phyloP scores from a whole-genome alignment of 2,888 invertebrate genomes.

The Pristionchus mayeri region DNA sequence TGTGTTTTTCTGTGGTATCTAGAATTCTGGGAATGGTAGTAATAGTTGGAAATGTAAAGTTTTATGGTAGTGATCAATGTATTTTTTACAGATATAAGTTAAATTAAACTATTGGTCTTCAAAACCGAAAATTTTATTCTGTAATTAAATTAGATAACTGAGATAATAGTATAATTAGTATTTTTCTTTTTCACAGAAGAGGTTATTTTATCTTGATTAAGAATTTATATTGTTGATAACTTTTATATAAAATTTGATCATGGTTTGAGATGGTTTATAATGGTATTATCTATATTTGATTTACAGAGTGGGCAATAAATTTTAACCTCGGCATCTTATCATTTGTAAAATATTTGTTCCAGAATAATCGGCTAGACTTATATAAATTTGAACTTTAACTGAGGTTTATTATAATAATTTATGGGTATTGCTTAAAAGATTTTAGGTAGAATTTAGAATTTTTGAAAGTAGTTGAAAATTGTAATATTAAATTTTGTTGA shows the following conservation, averaged over 20 bases:
- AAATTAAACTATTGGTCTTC: slow-evolving; percentile 71
- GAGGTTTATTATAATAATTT: slow-evolving; percentile 59
- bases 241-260: slow-evolving; percentile 67
- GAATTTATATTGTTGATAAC: no score
- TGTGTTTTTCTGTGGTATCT: slow-evolving; percentile 68
- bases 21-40: slow-evolving; percentile 66
- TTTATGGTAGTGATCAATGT: slow-evolving; percentile 66
- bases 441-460: slow-evolving; percentile 62
- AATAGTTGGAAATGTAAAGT: slow-evolving; percentile 64
- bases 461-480: slow-evolving; percentile 51
- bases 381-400: slow-evolving; percentile 69
- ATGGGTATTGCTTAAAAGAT: slow-evolving; percentile 52
- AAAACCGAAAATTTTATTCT: slow-evolving; percentile 69
- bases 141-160: no score
- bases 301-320: slow-evolving; percentile 65
- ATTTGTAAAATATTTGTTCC: slow-evolving; percentile 70
- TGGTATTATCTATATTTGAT: slow-evolving; percentile 70
- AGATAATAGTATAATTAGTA: slow-evolving; percentile 69
- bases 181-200: slow-evolving; percentile 66
- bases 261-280: slow-evolving; percentile 66
- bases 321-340: slow-evolving; percentile 67
- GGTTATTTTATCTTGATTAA: no score
- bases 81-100: slow-evolving; percentile 69
- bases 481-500: slow-evolving; percentile 65
- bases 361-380: slow-evolving; percentile 72